Evolutionary conservation across 2,888 invertebrate genomes (phyloP).

Genomic region (Dilophus febrilis): DNA sequence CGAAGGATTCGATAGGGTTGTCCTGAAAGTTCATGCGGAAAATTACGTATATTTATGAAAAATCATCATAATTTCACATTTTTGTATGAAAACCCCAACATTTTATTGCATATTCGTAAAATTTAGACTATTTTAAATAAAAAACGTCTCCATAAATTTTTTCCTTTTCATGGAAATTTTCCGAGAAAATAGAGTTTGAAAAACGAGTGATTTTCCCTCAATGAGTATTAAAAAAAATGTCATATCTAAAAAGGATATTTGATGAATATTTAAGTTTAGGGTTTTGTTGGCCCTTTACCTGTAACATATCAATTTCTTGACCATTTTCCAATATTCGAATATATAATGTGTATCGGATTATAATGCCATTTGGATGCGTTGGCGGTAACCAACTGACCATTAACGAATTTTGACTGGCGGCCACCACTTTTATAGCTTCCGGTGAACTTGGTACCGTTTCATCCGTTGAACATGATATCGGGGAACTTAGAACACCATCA

Average conservation of each 20-base stretch:
- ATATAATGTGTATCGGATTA: slow-evolving; percentile 44
- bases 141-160: no score
- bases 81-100: no score
- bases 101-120: no score
- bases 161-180: no score
- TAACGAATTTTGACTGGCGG: slow-evolving; percentile 38
- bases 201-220: no score
- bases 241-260: not conserved
- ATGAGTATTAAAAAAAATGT: no score
- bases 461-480: slow-evolving; percentile 39
- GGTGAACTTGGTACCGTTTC: slow-evolving; percentile 44
- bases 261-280: not conserved
- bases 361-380: slow-evolving; percentile 39
- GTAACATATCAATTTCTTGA: slow-evolving; percentile 22
- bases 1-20: no score
- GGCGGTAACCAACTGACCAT: slow-evolving; percentile 50
- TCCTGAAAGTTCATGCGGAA: no score
- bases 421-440: slow-evolving; percentile 41
- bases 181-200: not conserved
- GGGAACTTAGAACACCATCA: slow-evolving; percentile 37
- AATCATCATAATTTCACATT: no score
- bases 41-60: no score
- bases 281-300: not conserved
- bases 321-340: slow-evolving; percentile 36
- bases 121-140: no score